A percentile compares a stretch with the other conserved stretches of the same genome.
Evolutionary conservation across 1,140 invertebrate species (phyloP).

Genomic region (Phocides pigmalion): DNA sequence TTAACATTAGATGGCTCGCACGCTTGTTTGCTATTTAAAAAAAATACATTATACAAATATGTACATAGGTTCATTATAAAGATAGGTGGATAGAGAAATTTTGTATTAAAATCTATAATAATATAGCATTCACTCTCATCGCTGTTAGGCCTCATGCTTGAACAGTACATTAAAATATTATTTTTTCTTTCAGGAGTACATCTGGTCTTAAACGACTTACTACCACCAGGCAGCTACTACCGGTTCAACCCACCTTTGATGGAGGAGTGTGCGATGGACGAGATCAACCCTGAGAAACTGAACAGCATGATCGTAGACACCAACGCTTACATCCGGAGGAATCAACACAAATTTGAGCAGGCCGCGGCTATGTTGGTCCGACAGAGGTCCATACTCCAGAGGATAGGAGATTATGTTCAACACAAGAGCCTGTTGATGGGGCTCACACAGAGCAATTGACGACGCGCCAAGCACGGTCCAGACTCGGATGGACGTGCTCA

Average conservation of each 20-base stretch:
- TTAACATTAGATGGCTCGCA: no score
- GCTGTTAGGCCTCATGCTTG: no score
- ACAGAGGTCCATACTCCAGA: conserved; percentile 49
- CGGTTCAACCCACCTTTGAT: conserved; percentile 96
- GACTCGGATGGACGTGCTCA: conserved; percentile 10
- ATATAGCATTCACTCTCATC: no score
- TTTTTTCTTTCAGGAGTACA: conserved; percentile 87
- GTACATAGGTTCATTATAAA: no score
- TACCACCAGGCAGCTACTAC: conserved; percentile 92
- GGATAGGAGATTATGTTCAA: conserved; percentile 50
- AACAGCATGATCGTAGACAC: conserved; percentile 87
- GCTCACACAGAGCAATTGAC: conserved; percentile 60
- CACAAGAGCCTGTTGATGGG: conserved; percentile 61
- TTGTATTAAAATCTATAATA: no score
- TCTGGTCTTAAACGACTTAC: conserved; percentile 91
- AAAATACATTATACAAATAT: no score
- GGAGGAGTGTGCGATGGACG: conserved; percentile 92
- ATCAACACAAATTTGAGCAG: conserved; percentile 89
- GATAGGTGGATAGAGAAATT: no score
- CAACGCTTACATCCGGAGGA: conserved; percentile 89
- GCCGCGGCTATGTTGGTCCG: conserved; percentile 60
- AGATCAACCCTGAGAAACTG: conserved; percentile 89
- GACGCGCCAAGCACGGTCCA: conserved; percentile 12
- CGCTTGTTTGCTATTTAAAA: no score
- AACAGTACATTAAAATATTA: no score